Percentiles rank a stretch among this genome's conserved stretches.
These are phyloP conservation scores for Lucifuga dentata DNA, from an alignment of 2,113 vertebrate species.

Conservation along the genomic window DNA sequence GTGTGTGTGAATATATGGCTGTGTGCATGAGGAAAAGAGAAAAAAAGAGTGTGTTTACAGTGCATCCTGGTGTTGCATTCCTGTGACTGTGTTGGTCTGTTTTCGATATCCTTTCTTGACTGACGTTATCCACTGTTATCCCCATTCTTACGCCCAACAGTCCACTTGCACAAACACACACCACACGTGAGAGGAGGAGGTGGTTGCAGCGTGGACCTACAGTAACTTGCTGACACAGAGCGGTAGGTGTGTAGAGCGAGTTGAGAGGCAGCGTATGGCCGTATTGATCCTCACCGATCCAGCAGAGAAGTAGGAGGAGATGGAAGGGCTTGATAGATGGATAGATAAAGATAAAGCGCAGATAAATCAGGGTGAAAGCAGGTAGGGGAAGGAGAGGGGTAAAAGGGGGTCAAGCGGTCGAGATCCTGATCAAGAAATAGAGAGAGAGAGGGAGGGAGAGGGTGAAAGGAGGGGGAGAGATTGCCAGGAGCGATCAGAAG, in stretches of 20 bases:
- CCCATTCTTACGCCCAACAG: neutral
- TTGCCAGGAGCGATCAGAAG: slow-evolving; percentile 7
- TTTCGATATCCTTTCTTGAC: slow-evolving; percentile 1
- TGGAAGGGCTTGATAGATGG: slow-evolving; percentile 60
- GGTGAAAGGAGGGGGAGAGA: neutral
- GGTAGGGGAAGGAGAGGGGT: slow-evolving; percentile 47
- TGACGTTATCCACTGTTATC: neutral
- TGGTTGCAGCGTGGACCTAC: neutral
- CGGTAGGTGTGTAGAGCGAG: slow-evolving; percentile 58
- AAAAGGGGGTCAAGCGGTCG: slow-evolving; percentile 61
- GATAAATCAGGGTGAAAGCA: slow-evolving; percentile 73
- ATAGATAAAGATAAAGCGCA: slow-evolving; percentile 74
- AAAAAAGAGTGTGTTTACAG: neutral
- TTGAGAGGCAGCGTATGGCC: slow-evolving; percentile 50
- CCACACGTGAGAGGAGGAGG: slow-evolving; percentile 5
- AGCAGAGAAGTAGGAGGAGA: slow-evolving; percentile 57
- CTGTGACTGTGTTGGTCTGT: slow-evolving; percentile 14
- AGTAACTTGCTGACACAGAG: slow-evolving; percentile 74
- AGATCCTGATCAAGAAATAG: slow-evolving; percentile 63
- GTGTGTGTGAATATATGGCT: slow-evolving; percentile 4
- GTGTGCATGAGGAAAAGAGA: slow-evolving; percentile 5
- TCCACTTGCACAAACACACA: neutral
- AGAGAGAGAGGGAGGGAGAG: slow-evolving; percentile 3
- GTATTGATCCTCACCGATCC: slow-evolving; percentile 71
- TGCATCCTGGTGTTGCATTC: slow-evolving; percentile 30